Conservation (phyloP, 2,797 vertebrate species). For the Gobionotothen gibberifrons region DNA sequence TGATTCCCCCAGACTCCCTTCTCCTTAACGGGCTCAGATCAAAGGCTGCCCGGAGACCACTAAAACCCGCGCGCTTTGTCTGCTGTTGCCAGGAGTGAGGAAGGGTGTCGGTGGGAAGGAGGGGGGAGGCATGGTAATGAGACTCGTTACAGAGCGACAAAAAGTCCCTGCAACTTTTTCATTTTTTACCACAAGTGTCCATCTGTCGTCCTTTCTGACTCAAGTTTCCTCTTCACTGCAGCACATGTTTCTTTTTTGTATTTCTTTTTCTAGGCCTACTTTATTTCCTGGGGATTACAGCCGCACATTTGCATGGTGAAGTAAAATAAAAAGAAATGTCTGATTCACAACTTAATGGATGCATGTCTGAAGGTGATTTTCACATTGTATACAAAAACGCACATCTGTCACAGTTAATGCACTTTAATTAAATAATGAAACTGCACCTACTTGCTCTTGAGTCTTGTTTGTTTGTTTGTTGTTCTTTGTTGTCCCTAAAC, state of each 20-base stretch:
- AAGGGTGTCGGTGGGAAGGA: conserved; percentile 72
- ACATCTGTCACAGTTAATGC: not conserved
- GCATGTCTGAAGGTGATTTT: not conserved
- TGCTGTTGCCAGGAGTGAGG: conserved; percentile 88
- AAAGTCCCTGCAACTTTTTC: conserved; percentile 79
- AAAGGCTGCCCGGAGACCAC: conserved; percentile 83
- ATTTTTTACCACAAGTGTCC: conserved; percentile 36
- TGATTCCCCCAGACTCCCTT: conserved; percentile 63
- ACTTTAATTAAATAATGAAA: not conserved
- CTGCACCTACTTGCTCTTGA: not conserved
- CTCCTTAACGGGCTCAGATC: conserved; percentile 89
- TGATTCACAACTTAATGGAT: not conserved
- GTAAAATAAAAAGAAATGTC: not conserved
- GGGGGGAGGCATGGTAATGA: conserved; percentile 83
- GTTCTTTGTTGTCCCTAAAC: conserved; percentile 48
- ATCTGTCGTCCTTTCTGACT: conserved; percentile 33
- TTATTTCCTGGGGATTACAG: not conserved
- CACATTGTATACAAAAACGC: no score
- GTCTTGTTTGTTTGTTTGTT: conserved; percentile 22
- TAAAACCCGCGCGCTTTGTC: conserved; percentile 87
- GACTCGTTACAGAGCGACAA: conserved; percentile 84
- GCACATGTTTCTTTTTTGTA: not conserved
- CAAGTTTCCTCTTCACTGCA: not conserved
- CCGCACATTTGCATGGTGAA: not conserved
- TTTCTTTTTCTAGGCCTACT: not conserved